Conservation (phyloP, 2,113 vertebrate genomes). For the Sphyrna mokarran region DNA sequence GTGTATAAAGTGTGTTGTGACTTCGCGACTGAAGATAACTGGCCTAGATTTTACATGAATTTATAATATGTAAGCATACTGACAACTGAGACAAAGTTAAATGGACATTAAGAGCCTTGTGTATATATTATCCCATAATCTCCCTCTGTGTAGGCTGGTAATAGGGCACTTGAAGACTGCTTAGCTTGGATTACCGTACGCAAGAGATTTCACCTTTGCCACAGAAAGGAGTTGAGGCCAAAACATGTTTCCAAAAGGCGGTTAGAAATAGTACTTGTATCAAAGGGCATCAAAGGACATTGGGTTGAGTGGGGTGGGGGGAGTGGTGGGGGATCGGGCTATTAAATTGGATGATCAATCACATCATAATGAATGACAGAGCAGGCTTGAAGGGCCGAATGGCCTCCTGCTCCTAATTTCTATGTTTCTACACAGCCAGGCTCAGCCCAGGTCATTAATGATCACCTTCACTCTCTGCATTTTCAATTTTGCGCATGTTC, state of each 20-base stretch:
- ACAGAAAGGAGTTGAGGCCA: too few species aligned
- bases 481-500: background rate
- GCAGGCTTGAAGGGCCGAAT: too few species aligned
- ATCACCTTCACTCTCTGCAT: background rate
- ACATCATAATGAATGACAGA: too few species aligned
- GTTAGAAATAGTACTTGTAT: too few species aligned
- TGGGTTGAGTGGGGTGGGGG: too few species aligned
- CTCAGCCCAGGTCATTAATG: background rate
- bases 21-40: background rate
- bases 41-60: background rate
- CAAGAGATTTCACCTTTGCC: background rate
- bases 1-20: background rate
- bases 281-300: too few species aligned
- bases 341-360: too few species aligned
- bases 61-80: background rate
- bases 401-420: too few species aligned
- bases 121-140: background rate
- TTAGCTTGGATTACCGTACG: background rate
- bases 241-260: too few species aligned
- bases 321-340: too few species aligned
- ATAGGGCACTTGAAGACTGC: background rate
- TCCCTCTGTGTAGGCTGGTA: background rate
- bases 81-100: background rate
- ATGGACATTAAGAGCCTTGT: background rate
- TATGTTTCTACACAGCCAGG: too few species aligned